These are phyloP conservation scores for Phlogophora meticulosa DNA, from an alignment of 2,888 invertebrate species.

Conservation along the genomic window DNA sequence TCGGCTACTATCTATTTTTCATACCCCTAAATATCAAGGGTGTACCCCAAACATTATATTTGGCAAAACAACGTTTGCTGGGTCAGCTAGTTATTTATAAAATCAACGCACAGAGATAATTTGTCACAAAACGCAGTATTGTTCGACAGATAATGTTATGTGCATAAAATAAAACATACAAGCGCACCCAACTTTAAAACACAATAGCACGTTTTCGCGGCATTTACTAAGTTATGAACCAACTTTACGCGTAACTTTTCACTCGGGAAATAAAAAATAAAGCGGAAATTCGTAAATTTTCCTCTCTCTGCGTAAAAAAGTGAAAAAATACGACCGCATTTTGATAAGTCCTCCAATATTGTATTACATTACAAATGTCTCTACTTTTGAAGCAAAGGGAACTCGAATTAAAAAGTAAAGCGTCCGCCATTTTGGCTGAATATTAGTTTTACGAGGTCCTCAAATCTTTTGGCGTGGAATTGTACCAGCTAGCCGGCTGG, in stretches of 20 bases:
- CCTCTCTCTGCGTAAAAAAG: conserved; percentile 26
- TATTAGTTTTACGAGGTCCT: conserved; percentile 59
- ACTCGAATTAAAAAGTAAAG: conserved; percentile 54
- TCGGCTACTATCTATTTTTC: too few species aligned
- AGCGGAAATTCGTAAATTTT: conserved; percentile 41
- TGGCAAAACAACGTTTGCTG: too few species aligned
- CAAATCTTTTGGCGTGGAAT: conserved; percentile 41
- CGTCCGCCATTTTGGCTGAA: conserved; percentile 34
- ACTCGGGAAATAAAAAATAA: conserved; percentile 31
- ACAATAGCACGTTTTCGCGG: conserved; percentile 33
- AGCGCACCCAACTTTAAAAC: conserved; percentile 23
- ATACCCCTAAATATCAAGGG: too few species aligned
- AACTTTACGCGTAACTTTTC: conserved; percentile 31
- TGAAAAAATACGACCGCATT: conserved; percentile 37
- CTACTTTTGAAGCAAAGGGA: conserved; percentile 34
- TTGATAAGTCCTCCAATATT: conserved; percentile 53
- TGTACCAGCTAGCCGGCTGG: conserved; percentile 18
- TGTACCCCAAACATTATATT: too few species aligned
- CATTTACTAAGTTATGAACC: conserved; percentile 30
- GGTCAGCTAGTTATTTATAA: too few species aligned
- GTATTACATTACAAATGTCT: conserved; percentile 52
- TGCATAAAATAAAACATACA: conserved; percentile 35
- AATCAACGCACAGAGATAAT: conserved; percentile 30
- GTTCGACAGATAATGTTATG: conserved; percentile 34
- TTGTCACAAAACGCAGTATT: conserved; percentile 44